Evolutionary conservation across 2,113 vertebrate genomes (phyloP), one percentile per base, ranked within the genome.

Genomic region (Eurypyga helias): DNA sequence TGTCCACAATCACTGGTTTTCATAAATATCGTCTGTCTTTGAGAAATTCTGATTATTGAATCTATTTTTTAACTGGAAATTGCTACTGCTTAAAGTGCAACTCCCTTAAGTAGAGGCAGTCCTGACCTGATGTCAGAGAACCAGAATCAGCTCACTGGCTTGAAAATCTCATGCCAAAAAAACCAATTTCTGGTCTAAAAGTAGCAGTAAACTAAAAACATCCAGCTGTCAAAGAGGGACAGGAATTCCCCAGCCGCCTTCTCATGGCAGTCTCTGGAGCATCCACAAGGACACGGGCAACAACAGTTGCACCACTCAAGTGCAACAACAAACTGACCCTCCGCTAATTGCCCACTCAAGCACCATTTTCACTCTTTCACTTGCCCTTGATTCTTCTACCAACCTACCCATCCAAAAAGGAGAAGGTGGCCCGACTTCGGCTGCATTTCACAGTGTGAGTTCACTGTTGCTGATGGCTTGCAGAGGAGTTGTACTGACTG

Each of bases 261-360:
- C 57, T 46, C 1, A 1, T 14, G 17, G 62, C 10, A 38, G 8
- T 7, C 43, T 48, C 45, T 34, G 28, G 33, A n/a, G 28, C 43
- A 34, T 38, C 64, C 1, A 0, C 36, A 49, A 26, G 33, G 33
- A 45, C 43, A 34, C 6, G 33, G 29, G 15, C 9, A 60, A 2
- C 14, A 60, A 36, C 1, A 2, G 14, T 17, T 15, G 20, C 43
- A 51, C 11, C 17, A 29, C 23, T 25, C 28, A 36, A 43, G 18
- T 3, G 7, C 54, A 51, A 43, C 24, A 54, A 14, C 31, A 41
- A 19, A 49, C 33, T 13, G 0, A 29, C 12, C 16, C 15, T 49
- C 13, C 31, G 17, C 25, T 0, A 0, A 7, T 9, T 72, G 31
- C 17, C 38, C 18, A 25, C 11, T 43, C 34, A 43, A 36, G 18